These are phyloP conservation scores for Battus philenor DNA, from an alignment of 1,140 invertebrate species.

Conservation along the genomic window DNA sequence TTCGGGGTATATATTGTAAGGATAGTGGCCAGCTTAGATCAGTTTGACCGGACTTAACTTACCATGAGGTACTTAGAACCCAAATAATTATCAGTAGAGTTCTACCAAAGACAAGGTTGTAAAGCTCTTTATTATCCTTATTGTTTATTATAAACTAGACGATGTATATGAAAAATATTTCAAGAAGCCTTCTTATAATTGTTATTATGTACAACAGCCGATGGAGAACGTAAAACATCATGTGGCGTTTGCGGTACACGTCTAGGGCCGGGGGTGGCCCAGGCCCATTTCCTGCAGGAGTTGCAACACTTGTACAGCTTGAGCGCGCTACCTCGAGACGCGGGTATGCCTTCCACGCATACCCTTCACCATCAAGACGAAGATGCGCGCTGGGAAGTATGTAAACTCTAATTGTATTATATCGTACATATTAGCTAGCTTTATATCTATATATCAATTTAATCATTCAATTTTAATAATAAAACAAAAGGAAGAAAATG, in stretches of 20 bases:
- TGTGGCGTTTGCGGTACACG: conserved; percentile 84
- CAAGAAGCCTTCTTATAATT: too few relatives aligned
- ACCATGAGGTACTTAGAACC: too few relatives aligned
- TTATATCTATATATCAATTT: neutral
- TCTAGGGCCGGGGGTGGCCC: conserved; percentile 79
- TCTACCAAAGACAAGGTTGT: too few relatives aligned
- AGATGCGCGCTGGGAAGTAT: conserved; percentile 80
- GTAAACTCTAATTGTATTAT: too few relatives aligned
- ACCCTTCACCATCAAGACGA: conserved; percentile 72
- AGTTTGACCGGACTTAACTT: too few relatives aligned
- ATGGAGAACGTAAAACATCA: conserved; percentile 67
- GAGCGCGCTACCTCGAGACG: conserved; percentile 68
- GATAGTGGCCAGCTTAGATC: too few relatives aligned
- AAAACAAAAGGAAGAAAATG: neutral
- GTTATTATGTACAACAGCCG: conserved; percentile 43
- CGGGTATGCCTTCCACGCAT: conserved; percentile 46
- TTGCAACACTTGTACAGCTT: conserved; percentile 81
- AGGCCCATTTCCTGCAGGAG: conserved; percentile 82
- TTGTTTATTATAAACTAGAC: too few relatives aligned
- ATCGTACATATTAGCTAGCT: too few relatives aligned
- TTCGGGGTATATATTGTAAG: too few relatives aligned
- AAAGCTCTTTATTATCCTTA: too few relatives aligned
- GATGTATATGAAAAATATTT: too few relatives aligned
- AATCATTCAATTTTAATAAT: neutral
- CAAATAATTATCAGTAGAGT: too few relatives aligned